phyloP scores from a whole-genome alignment of 2,797 vertebrate species.

The Coreius guichenoti region DNA sequence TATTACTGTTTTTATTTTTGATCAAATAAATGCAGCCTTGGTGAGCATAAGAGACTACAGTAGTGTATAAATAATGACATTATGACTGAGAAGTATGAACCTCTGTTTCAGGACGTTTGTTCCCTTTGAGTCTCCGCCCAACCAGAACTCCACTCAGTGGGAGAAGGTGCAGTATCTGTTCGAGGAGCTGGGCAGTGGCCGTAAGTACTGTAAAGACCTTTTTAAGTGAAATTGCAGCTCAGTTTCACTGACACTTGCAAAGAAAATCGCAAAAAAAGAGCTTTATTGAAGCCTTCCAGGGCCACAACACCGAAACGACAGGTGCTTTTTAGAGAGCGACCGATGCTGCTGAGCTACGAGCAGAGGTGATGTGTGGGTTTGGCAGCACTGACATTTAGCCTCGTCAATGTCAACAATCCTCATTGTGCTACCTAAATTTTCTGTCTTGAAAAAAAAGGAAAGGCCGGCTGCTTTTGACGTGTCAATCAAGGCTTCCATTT shows the following conservation, averaged over 20 bases:
- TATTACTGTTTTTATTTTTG: neutral
- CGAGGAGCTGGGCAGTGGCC: slow-evolving; percentile 92
- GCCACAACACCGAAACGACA: slow-evolving; percentile 39
- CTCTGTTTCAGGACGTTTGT: slow-evolving; percentile 85
- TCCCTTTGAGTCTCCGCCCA: slow-evolving; percentile 85
- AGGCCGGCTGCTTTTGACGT: slow-evolving; percentile 42
- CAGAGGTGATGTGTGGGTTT: slow-evolving; percentile 48
- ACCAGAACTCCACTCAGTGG: slow-evolving; percentile 95
- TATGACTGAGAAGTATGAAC: neutral
- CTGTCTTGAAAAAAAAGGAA: slow-evolving; percentile 41
- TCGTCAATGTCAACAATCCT: slow-evolving; percentile 56
- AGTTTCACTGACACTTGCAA: slow-evolving; percentile 30
- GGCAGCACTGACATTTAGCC: slow-evolving; percentile 55
- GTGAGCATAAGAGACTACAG: too few relatives aligned
- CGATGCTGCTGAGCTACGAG: slow-evolving; percentile 20
- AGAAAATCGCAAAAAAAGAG: slow-evolving; percentile 3
- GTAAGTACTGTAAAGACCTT: slow-evolving; percentile 81
- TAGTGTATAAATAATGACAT: neutral
- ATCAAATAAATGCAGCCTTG: neutral
- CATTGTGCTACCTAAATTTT: slow-evolving; percentile 52
- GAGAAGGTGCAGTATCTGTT: slow-evolving; percentile 94
- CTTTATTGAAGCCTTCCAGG: slow-evolving; percentile 13
- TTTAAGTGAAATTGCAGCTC: slow-evolving; percentile 38
- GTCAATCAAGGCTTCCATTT: slow-evolving; percentile 48
- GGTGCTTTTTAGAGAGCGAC: slow-evolving; percentile 11